Base-by-base conservation (phyloP, 2,888 invertebrate genomes). In the Sarcophaga subvicina region DNA sequence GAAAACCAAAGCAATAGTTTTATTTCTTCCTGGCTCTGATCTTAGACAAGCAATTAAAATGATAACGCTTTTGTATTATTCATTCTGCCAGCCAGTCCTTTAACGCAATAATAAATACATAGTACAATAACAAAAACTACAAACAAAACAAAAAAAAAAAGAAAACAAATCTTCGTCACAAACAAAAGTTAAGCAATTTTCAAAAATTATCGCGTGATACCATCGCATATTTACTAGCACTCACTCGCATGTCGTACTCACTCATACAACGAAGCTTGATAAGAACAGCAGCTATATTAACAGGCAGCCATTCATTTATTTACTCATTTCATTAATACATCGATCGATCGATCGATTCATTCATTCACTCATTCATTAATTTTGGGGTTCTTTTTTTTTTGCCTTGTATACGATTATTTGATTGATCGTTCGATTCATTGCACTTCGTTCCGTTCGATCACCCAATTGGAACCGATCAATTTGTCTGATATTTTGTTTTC, bases 391-490 rank as follows among this genome's bases (percentile, higher is more conserved):
- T 54, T 17, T 17, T 12, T 14, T 49, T 12, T 14, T 14, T 54
- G 54, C 54, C 17, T 54, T 12, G 8, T 8, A 59, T 27, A 11
- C 47, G 47, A 12, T 47, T 14, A 45, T 77, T 80, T 83, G 49
- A 67, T 72, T 45, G 67, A 12, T 82, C 87, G 78, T 79, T 78
- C 86, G 62, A 85, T 83, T 79, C 85, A 87, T 62, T 85, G 80
- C 84, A 83, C 78, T 83, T 90, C 89, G 91, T 89, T 91, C 89
- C 91, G 90, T 90, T 89, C 92, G 91, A 91, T 92, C 91, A 91
- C 89, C 92, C 93, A 93, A 91, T 92, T 92, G 93, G 93, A 93
- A 93, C 93, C 93, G 93, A 93, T 93, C 93, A 93, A 93, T 93
- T 93, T 93, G 92, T 90, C 89, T 90, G 89, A 90, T 90, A 90